Evolutionary conservation across 2,797 vertebrate genomes (phyloP), one percentile per base, ranked within the genome.

Genomic region (Yasuhikotakia modesta): DNA sequence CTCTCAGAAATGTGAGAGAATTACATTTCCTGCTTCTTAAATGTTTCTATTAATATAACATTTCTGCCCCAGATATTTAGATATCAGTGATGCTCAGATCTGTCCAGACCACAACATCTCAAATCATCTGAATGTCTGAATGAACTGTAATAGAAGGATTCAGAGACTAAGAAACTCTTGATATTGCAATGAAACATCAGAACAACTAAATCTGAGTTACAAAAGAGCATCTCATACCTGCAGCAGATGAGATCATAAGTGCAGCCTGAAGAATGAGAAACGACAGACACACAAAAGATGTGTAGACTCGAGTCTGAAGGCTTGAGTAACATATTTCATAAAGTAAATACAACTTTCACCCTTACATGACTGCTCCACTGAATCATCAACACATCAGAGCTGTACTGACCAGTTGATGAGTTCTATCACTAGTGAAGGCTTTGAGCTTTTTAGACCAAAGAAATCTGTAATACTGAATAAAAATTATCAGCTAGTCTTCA

Each of bases 241-340:
- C 6, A 66, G 27, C 48, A 67, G 53, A 57, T 64, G 35, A 52
- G 74, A 63, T 73, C 74, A 75, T 76, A 60, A 83, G 43, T 73
- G 76, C 30, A 69, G 80, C 21, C 17, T 11, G 12, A 66, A 77
- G 63, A 67, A 67, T 39, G 58, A 24, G 67, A 70, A 21, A 22
- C 48, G 69, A 81, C 53, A 70, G 27, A 72, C 46, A 75, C 22
- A 73, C 63, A 14, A 22, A 67, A 55, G 57, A 39, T 7, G 74
- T 35, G 80, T 70, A 72, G 72, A 77, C 45, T 39, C 45, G 48
- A 52, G 39, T 68, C 78, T 80, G 66, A 73, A n/a, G n/a, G n/a
- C n/a, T n/a, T n/a, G n/a, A n/a, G n/a, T n/a, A n/a, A 6, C 30
- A 24, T 68, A 12, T 60, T 57, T 68, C 30, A 60, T 57, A 19